Percentiles rank a stretch among this genome's conserved stretches.
phyloP scores from a whole-genome alignment of 1,140 invertebrate genomes.

The Agrypnia vestita region DNA sequence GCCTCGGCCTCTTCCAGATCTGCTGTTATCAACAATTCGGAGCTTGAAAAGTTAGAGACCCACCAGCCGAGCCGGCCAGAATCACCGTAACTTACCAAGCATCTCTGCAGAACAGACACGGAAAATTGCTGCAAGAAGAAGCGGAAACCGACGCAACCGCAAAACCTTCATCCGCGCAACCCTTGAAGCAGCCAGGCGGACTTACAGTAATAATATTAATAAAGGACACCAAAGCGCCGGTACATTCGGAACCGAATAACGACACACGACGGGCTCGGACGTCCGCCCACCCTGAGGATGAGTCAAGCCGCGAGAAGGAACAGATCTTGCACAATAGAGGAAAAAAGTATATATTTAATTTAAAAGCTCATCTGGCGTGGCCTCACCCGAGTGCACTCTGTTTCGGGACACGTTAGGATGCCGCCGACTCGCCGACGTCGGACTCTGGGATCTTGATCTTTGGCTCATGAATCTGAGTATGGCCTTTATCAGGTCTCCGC shows the following conservation, averaged over 20 bases:
- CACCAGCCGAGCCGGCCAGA: too few relatives aligned
- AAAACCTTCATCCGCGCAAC: slow-evolving; percentile 9
- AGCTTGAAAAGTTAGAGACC: too few relatives aligned
- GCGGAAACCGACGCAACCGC: not conserved
- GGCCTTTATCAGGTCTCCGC: slow-evolving; percentile 70
- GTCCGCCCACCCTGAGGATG: slow-evolving; percentile 2
- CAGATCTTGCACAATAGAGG: slow-evolving; percentile 43
- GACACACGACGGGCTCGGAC: slow-evolving; percentile 16
- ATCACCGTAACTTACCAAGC: too few relatives aligned
- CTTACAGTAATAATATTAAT: slow-evolving; percentile 20
- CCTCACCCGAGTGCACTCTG: slow-evolving; percentile 66
- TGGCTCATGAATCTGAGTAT: slow-evolving; percentile 65
- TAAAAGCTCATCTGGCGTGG: slow-evolving; percentile 37
- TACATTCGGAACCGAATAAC: slow-evolving; percentile 31
- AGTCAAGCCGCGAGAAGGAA: slow-evolving; percentile 35
- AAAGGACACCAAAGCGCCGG: slow-evolving; percentile 39
- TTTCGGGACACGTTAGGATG: slow-evolving; percentile 54
- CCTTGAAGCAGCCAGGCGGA: slow-evolving; percentile 29
- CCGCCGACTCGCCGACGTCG: slow-evolving; percentile 65
- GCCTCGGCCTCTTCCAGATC: not conserved
- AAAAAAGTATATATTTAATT: slow-evolving; percentile 33
- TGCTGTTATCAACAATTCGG: not conserved
- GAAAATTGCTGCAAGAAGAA: too few relatives aligned
- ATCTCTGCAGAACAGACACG: too few relatives aligned
- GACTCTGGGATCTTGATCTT: slow-evolving; percentile 67